Evolutionary conservation across 2,888 invertebrate genomes (phyloP).

Genomic region (Eristalinus aeneus): DNA sequence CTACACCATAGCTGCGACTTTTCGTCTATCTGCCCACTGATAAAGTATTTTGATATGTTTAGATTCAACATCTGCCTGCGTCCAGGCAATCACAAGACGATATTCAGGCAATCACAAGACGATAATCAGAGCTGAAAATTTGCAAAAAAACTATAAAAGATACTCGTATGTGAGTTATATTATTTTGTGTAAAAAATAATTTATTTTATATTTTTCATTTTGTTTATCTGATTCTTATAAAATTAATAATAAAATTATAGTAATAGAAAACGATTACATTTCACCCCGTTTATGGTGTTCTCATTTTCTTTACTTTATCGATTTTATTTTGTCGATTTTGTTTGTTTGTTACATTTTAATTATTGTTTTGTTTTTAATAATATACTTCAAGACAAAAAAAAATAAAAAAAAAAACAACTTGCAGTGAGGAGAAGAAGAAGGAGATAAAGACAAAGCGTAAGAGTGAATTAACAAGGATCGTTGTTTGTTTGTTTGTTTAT

Average conservation of each 20-base stretch:
- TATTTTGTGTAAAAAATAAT: conserved; percentile 73
- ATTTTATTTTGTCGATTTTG: neutral
- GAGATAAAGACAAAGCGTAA: conserved; percentile 8
- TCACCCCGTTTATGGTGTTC: conserved; percentile 43
- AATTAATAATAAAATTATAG: conserved; percentile 69
- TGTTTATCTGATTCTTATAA: conserved; percentile 64
- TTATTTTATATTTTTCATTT: conserved; percentile 69
- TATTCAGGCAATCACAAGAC: no score
- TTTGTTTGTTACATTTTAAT: conserved; percentile 8
- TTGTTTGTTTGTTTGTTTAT: neutral
- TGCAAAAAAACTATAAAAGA: conserved; percentile 14
- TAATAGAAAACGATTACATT: conserved; percentile 64
- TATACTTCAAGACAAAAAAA: conserved; percentile 13
- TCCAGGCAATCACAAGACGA: no score
- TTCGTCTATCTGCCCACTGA: no score
- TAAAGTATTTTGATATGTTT: no score
- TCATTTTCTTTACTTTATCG: conserved; percentile 36
- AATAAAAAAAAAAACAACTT: conserved; percentile 38
- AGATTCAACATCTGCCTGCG: no score
- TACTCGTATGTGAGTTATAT: no score
- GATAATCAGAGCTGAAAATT: no score
- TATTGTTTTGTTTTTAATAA: conserved; percentile 28
- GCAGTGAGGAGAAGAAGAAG: conserved; percentile 33
- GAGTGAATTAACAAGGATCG: conserved; percentile 33
- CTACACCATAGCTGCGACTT: no score